These are phyloP conservation scores for Astreopora myriophthalma DNA, from an alignment of 64 coral and sea anemone species.

Conservation along the genomic window DNA sequence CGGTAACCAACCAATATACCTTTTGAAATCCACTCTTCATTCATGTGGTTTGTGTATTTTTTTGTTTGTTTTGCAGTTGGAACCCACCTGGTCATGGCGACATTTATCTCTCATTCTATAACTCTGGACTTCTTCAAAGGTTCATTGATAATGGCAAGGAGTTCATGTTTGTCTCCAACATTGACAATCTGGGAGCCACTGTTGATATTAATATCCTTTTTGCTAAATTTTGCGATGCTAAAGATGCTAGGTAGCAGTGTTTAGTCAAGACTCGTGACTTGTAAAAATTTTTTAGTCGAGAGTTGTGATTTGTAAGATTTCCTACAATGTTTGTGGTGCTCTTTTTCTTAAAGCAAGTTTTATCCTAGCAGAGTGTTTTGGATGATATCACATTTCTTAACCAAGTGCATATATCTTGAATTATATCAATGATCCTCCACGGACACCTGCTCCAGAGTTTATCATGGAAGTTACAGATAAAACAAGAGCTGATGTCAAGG, in stretches of 20 bases:
- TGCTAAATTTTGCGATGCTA: background rate
- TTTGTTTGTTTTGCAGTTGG: slow-evolving; percentile 60
- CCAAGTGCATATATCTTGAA: slow-evolving; percentile 81
- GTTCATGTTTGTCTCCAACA: slow-evolving; percentile 92
- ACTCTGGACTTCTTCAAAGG: slow-evolving; percentile 86
- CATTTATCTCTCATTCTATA: slow-evolving; percentile 86
- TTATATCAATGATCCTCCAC: slow-evolving; percentile 73
- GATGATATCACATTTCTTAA: background rate
- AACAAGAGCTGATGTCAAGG: slow-evolving; percentile 99
- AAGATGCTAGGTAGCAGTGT: no score
- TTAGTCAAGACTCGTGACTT: no score
- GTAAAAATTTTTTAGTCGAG: no score
- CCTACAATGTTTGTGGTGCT: no score
- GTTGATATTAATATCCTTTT: slow-evolving; percentile 95
- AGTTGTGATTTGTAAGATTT: no score
- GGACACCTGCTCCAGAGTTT: slow-evolving; percentile 72
- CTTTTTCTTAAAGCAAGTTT: no score
- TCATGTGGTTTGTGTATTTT: background rate
- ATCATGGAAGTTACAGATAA: slow-evolving; percentile 99
- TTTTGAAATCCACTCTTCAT: background rate
- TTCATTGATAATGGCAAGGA: slow-evolving; percentile 94
- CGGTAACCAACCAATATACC: no score
- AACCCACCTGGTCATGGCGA: slow-evolving; percentile 97
- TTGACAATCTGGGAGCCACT: slow-evolving; percentile 98
- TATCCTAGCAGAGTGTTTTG: no score